phyloP scores from a whole-genome alignment of 2,113 vertebrate genomes.

The Calypte anna region DNA sequence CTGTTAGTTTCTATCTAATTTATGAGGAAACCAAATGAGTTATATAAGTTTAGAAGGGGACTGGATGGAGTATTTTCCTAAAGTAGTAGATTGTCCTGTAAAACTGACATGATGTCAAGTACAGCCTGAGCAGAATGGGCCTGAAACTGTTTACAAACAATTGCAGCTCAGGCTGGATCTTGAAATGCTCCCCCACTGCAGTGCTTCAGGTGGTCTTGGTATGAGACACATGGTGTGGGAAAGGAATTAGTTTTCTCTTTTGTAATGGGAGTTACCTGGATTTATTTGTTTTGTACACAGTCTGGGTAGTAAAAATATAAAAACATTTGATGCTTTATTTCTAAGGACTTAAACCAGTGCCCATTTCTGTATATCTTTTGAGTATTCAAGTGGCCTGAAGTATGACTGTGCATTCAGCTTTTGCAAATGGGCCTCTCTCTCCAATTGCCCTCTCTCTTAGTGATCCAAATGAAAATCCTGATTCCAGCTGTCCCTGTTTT shows the following conservation, averaged over 20 bases:
- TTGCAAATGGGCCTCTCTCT: not conserved
- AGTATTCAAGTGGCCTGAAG: not conserved
- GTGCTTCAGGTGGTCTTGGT: not conserved
- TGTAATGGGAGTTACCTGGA: not conserved
- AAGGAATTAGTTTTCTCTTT: not conserved
- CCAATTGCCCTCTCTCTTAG: not conserved
- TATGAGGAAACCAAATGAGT: not conserved
- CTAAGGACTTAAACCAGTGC: not conserved
- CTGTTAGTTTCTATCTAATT: not conserved
- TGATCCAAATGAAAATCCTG: not conserved
- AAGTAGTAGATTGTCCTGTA: not conserved
- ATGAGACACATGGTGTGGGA: not conserved
- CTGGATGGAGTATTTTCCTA: not conserved
- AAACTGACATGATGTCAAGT: not conserved
- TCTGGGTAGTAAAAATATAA: not conserved
- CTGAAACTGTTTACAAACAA: not conserved
- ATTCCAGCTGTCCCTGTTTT: not conserved
- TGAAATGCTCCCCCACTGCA: not conserved
- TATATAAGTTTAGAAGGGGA: not conserved
- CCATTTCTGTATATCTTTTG: not conserved
- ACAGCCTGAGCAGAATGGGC: not conserved
- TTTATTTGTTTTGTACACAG: not conserved
- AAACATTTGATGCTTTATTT: not conserved
- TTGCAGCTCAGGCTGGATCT: not conserved
- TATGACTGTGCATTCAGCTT: not conserved